Evolutionary conservation across 1,140 invertebrate genomes (phyloP).

Genomic region (Arion vulgaris): DNA sequence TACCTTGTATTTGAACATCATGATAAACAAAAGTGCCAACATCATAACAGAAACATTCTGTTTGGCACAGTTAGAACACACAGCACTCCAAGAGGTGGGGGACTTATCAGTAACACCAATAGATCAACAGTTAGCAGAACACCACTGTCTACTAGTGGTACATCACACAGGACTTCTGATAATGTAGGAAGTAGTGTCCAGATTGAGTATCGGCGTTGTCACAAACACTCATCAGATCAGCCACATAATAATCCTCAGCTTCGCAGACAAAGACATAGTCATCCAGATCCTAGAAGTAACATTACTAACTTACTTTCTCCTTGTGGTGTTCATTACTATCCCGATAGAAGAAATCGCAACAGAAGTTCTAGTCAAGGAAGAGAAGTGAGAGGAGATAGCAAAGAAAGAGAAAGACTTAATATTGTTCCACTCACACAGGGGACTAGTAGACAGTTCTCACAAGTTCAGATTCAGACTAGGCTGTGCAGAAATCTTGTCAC

Average conservation of each 20-base stretch:
- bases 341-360: slow-evolving; percentile 3
- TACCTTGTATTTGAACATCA: slow-evolving; percentile 30
- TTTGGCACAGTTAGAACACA: background rate
- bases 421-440: slow-evolving; percentile 5
- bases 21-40: slow-evolving; percentile 18
- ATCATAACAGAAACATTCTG: slow-evolving; percentile 1
- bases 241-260: background rate
- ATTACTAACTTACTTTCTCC: slow-evolving; percentile 5
- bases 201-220: slow-evolving; percentile 21
- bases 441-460: background rate
- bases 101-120: background rate
- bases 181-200: slow-evolving; percentile 12
- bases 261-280: slow-evolving; percentile 24
- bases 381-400: background rate
- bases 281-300: background rate
- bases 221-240: slow-evolving; percentile 16
- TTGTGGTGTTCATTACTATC: background rate
- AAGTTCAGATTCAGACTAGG: background rate
- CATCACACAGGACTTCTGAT: slow-evolving; percentile 15
- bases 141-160: background rate
- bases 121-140: slow-evolving; percentile 11
- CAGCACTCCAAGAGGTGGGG: slow-evolving; percentile 1
- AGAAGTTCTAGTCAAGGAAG: slow-evolving; percentile 8
- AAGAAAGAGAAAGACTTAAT: slow-evolving; percentile 18
- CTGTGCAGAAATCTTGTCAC: background rate